Conservation (phyloP, 2,888 invertebrate species). For the Chymomyza caudatula region DNA sequence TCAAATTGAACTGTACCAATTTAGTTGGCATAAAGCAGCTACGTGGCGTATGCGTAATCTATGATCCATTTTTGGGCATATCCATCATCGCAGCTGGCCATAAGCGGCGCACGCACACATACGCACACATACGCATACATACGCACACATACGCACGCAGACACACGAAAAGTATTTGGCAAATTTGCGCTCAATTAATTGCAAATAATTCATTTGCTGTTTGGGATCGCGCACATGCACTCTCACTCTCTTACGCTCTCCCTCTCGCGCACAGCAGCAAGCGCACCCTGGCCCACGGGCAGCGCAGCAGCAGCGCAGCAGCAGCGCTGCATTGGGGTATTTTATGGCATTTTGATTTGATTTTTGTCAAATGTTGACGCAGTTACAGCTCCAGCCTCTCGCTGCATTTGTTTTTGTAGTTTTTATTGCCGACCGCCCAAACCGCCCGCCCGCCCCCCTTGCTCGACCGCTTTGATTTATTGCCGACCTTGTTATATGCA, state of each 20-base stretch:
- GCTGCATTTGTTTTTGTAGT: slow-evolving; percentile 7
- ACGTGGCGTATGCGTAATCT: slow-evolving; percentile 51
- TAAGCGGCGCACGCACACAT: slow-evolving; percentile 36
- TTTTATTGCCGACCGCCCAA: slow-evolving; percentile 8
- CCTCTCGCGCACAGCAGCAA: background rate
- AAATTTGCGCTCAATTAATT: slow-evolving; percentile 76
- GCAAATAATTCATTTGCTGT: slow-evolving; percentile 74
- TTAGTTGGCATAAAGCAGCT: background rate
- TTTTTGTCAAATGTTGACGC: slow-evolving; percentile 58
- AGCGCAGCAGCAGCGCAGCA: background rate
- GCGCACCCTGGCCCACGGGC: slow-evolving; percentile 2
- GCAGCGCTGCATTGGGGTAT: slow-evolving; percentile 47
- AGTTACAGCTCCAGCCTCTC: slow-evolving; percentile 3
- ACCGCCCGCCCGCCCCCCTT: slow-evolving; percentile 22
- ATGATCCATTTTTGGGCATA: slow-evolving; percentile 41
- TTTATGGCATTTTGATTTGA: slow-evolving; percentile 75
- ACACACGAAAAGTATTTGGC: slow-evolving; percentile 62
- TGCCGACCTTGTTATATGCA: slow-evolving; percentile 78
- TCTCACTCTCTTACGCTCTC: slow-evolving; percentile 5
- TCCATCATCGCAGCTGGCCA: slow-evolving; percentile 58
- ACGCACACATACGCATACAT: slow-evolving; percentile 8
- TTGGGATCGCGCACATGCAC: slow-evolving; percentile 25
- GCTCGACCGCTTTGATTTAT: slow-evolving; percentile 74
- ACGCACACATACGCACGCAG: slow-evolving; percentile 11
- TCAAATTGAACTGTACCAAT: background rate